These are phyloP conservation scores for Pantherophis alleghaniensis DNA, from an alignment of 2,797 vertebrate genomes.

Conservation along the genomic window DNA sequence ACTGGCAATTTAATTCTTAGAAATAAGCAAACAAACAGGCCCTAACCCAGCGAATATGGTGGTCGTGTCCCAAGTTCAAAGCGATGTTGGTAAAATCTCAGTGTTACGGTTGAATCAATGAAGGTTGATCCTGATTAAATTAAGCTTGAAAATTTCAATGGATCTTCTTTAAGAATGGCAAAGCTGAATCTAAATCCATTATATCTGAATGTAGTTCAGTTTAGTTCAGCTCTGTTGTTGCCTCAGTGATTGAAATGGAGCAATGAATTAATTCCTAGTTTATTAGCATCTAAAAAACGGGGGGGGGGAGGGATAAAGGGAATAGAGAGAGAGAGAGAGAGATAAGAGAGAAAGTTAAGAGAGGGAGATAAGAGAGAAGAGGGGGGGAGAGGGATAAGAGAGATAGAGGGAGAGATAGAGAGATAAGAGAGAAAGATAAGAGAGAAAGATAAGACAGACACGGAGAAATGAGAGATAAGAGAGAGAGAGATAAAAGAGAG, in stretches of 20 bases:
- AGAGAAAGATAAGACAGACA: too few relatives aligned
- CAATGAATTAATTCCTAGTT: slow-evolving; percentile 4
- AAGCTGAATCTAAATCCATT: neutral
- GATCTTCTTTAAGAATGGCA: neutral
- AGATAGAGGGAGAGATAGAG: too few relatives aligned
- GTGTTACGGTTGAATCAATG: neutral
- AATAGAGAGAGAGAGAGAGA: too few relatives aligned
- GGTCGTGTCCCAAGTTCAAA: neutral
- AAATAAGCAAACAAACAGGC: neutral
- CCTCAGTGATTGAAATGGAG: neutral
- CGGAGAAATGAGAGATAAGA: too few relatives aligned
- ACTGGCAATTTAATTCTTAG: neutral
- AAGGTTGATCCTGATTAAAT: neutral
- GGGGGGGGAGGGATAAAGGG: too few relatives aligned
- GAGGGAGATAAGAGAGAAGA: too few relatives aligned
- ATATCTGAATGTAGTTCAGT: neutral
- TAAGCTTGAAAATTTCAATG: neutral
- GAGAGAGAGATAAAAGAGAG: too few relatives aligned
- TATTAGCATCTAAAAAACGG: neutral
- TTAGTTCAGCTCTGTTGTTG: neutral
- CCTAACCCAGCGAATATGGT: neutral
- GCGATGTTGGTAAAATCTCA: neutral
- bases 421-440: too few relatives aligned
- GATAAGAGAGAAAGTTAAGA: too few relatives aligned
- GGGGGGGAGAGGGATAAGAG: too few relatives aligned